Base-by-base conservation (phyloP, 2,797 vertebrate species). In the Megalops cyprinoides region DNA sequence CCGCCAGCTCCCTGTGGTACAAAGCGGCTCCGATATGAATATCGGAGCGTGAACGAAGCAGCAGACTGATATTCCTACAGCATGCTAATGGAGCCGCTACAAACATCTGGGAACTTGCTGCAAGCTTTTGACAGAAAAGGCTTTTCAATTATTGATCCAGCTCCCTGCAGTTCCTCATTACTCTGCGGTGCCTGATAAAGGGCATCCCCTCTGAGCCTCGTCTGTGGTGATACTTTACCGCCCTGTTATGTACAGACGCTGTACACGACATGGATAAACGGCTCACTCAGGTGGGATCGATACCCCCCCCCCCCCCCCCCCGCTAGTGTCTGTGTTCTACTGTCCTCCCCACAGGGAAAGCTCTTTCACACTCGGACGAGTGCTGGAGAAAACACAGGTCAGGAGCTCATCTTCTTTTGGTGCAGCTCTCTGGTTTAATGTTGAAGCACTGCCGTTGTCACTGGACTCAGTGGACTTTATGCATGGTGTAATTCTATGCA, bases 241-340 rank as follows among this genome's bases (percentile, higher is more conserved):
- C 86, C 80, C 76, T n/a, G n/a, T n/a, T n/a, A n/a, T n/a, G n/a
- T n/a, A n/a, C n/a, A n/a, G n/a, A 44, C 56, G 46, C 74, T 34
- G 18, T 67, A 87, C 89, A 90, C 89, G 80, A 88, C 84, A 89
- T 92, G 79, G 84, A 87, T 81, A 79, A 89, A 88, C 83, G 62
- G 81, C 76, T 86, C 44, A 65, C 86, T 89, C 82, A 82, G 83
- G 79, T 82, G 28, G 85, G 88, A 93, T 93, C 89, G 87, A 91
- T 92, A 92, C 91, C 90, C 89, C 83, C 77, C 89, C 89, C 84
- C 87, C 86, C 79, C 87, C 82, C n/a, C n/a, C n/a, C n/a, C n/a
- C n/a, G n/a, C n/a, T n/a, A n/a, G n/a, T n/a, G n/a, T n/a, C n/a
- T n/a, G n/a, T n/a, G n/a, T n/a, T n/a, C n/a, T n/a, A n/a, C n/a